Conservation (phyloP, 2,888 invertebrate genomes). For the Criorhina ranunculi region DNA sequence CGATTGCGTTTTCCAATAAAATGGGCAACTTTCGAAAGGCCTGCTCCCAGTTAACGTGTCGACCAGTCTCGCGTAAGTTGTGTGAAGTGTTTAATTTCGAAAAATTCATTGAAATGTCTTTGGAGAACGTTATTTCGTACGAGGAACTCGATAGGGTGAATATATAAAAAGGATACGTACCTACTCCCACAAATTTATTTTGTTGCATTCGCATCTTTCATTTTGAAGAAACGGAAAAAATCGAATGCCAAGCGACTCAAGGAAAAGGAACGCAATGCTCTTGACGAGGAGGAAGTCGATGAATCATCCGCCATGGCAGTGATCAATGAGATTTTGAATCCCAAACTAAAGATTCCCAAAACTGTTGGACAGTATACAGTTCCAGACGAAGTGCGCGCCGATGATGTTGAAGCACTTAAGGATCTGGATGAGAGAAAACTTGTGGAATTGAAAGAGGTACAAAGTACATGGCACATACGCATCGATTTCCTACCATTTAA, state of each 20-base stretch:
- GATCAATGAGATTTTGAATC: slow-evolving; percentile 84
- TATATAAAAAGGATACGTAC: slow-evolving; percentile 42
- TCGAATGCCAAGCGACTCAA: slow-evolving; percentile 80
- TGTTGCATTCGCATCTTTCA: slow-evolving; percentile 38
- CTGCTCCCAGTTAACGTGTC: slow-evolving; percentile 61
- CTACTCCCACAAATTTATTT: slow-evolving; percentile 47
- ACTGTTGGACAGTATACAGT: slow-evolving; percentile 81
- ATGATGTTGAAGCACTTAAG: slow-evolving; percentile 85
- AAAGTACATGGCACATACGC: slow-evolving; percentile 58
- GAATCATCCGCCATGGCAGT: slow-evolving; percentile 82
- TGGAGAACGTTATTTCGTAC: slow-evolving; percentile 81
- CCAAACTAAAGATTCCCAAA: slow-evolving; percentile 82
- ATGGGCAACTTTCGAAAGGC: slow-evolving; percentile 40
- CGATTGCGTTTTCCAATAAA: slow-evolving; percentile 73
- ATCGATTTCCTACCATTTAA: no score
- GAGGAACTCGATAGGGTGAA: slow-evolving; percentile 83
- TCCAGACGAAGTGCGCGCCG: slow-evolving; percentile 81
- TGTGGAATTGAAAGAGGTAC: slow-evolving; percentile 88
- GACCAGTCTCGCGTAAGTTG: slow-evolving; percentile 63
- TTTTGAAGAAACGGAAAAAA: slow-evolving; percentile 81
- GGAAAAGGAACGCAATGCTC: slow-evolving; percentile 78
- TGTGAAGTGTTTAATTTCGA: slow-evolving; percentile 41
- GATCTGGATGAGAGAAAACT: slow-evolving; percentile 87
- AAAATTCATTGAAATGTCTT: slow-evolving; percentile 79
- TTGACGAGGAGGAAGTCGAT: slow-evolving; percentile 78